These are phyloP conservation scores for Pseudois nayaur DNA, from an alignment of 2,113 vertebrate genomes.

Conservation along the genomic window DNA sequence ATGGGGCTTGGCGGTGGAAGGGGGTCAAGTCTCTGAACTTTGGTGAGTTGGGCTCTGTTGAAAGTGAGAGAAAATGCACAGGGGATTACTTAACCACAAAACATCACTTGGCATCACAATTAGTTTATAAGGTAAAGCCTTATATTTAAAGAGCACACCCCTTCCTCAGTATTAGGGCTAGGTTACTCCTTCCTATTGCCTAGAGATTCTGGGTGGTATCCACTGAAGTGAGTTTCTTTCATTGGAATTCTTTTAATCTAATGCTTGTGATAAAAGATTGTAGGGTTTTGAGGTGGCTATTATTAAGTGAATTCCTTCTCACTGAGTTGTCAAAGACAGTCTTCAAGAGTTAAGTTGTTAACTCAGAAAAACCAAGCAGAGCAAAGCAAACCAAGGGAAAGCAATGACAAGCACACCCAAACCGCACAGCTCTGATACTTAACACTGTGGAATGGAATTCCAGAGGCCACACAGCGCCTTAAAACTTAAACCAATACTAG, in stretches of 20 bases:
- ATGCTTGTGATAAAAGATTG: neutral
- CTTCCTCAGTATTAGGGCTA: neutral
- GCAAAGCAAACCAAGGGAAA: neutral
- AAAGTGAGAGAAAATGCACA: neutral
- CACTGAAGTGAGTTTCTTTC: neutral
- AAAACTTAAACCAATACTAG: neutral
- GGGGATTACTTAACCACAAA: conserved; percentile 1
- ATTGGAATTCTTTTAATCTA: neutral
- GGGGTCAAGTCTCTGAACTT: neutral
- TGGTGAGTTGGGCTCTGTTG: neutral
- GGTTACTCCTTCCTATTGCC: neutral
- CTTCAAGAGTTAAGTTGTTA: conserved; percentile 34
- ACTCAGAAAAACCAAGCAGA: neutral
- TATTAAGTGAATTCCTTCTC: conserved; percentile 35
- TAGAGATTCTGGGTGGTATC: neutral
- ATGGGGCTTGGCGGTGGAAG: neutral
- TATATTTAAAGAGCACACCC: neutral
- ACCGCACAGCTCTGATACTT: neutral
- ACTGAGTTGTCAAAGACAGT: neutral
- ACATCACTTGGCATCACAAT: neutral
- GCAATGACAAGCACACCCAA: neutral
- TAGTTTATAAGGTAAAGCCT: neutral
- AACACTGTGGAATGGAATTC: neutral
- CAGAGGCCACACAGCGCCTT: neutral
- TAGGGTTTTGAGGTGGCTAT: neutral